phyloP scores from a whole-genome alignment of 2,888 invertebrate species.

The Eupsilia transversa region DNA sequence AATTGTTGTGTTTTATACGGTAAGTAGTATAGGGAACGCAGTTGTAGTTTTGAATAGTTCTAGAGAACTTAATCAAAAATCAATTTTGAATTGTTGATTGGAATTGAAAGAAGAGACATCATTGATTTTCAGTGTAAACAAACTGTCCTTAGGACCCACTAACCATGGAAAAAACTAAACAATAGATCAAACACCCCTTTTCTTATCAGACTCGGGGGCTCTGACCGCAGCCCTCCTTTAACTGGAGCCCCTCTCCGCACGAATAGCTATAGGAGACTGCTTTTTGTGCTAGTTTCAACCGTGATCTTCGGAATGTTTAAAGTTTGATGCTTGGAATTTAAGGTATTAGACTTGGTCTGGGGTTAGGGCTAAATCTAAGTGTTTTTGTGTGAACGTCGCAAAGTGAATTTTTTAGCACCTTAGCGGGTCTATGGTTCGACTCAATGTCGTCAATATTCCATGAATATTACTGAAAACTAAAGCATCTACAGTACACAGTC shows the following conservation, averaged over 20 bases:
- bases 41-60: background rate
- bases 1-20: background rate
- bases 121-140: too few relatives aligned
- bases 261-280: background rate
- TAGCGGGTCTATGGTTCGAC: conserved; percentile 4
- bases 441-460: conserved; percentile 12
- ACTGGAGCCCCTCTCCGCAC: conserved; percentile 20
- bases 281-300: conserved; percentile 36
- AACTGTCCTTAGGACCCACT: background rate
- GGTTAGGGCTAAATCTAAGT: background rate
- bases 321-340: conserved; percentile 42
- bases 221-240: conserved; percentile 47
- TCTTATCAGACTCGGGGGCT: conserved; percentile 13
- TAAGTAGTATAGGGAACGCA: too few relatives aligned
- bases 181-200: conserved; percentile 42
- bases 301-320: conserved; percentile 25
- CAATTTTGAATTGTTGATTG: too few relatives aligned
- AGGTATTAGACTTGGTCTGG: conserved; percentile 1
- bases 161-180: conserved; percentile 23
- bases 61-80: too few relatives aligned
- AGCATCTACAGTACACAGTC: too few relatives aligned
- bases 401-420: conserved; percentile 21
- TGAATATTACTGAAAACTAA: background rate
- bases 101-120: too few relatives aligned
- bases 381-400: conserved; percentile 15